Conservation (phyloP, 2,888 invertebrate genomes). For the Archips xylosteana region DNA sequence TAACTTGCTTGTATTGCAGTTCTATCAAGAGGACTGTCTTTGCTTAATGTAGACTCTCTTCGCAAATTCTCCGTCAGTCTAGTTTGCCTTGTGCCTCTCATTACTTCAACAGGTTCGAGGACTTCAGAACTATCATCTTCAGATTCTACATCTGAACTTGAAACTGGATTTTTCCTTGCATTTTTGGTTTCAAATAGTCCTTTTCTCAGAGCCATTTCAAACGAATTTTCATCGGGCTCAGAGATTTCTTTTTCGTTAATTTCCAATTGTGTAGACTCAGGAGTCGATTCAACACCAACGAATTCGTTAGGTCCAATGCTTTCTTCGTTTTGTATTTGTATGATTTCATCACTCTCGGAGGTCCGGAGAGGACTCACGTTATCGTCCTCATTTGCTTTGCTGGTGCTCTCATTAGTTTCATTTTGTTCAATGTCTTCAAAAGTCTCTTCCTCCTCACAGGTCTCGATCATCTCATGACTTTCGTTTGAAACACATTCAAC, state of each 20-base stretch:
- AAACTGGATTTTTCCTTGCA: neutral
- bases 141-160: conserved; percentile 9
- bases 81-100: conserved; percentile 14
- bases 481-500: neutral
- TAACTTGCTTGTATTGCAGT: conserved; percentile 19
- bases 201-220: conserved; percentile 25
- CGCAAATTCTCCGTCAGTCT: neutral
- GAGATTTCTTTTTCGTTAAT: neutral
- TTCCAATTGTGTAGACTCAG: neutral
- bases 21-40: conserved; percentile 12
- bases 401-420: neutral
- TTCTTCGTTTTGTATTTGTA: neutral
- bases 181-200: conserved; percentile 20
- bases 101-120: conserved; percentile 16
- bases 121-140: neutral
- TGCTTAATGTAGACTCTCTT: neutral
- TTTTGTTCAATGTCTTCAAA: neutral
- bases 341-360: neutral
- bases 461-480: neutral
- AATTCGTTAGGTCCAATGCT: conserved; percentile 12
- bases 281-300: neutral
- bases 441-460: neutral
- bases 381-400: neutral
- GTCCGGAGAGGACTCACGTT: neutral
- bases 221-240: conserved; percentile 1